Base-by-base conservation (phyloP, 2,888 invertebrate genomes). In the Furcula furcula region DNA sequence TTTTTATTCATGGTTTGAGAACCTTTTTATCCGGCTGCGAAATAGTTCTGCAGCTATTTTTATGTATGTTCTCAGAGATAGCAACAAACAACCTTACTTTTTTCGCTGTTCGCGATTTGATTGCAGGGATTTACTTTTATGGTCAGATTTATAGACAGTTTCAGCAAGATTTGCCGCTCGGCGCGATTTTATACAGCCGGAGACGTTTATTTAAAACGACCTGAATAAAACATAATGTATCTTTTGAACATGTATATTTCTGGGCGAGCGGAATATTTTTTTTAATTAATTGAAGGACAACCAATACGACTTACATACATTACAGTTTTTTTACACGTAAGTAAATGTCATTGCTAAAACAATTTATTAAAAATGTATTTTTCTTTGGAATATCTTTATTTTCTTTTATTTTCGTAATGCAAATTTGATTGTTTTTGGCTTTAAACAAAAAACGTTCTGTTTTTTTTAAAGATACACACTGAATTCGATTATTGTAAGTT, bases 41-140 rank as follows among this genome's bases (percentile, higher is more conserved):
- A 80, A 83, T 79, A 81, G 79, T 80, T 78, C 69, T 60, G 63
- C 58, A 65, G 71, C 73, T 59, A 76, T 80, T 78, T 68, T 74
- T 76, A 68, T 80, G 66, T 76, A 74, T 76, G 76, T 71, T 75
- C 64, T 62, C 64, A 69, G 66, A 72, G 73, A 80, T 76, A 79
- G 73, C 76, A 79, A 80, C 82, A 83, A 83, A 83, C 79, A 81
- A 76, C 78, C 79, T 75, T 80, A 78, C 78, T 81, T 79, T 83
- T 82, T 80, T 77, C 66, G 74, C 65, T 77, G 76, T 81, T 83
- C 70, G 67, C 78, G 66, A 85, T 86, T 85, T 86, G 85, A 86
- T 86, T 84, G 84, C 75, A 51, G 65, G 85, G 86, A 83, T 86
- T 85, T 86, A 81, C 73, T 86, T 85, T 87, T 86, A 86, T 78